Conservation (phyloP, 2,888 invertebrate genomes). For the Carabus problematicus region DNA sequence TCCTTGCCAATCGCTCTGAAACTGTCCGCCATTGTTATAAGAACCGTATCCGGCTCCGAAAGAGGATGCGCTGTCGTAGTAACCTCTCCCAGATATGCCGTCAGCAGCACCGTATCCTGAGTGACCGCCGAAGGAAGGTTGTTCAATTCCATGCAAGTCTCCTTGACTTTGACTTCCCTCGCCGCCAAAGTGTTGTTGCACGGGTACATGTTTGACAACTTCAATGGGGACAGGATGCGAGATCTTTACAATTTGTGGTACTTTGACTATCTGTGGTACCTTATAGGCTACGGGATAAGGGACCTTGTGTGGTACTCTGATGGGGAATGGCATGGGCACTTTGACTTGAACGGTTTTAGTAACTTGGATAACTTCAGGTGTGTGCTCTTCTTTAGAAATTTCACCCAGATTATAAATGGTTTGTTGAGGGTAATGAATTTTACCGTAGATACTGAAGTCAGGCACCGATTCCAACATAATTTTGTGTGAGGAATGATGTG, state of each 20-base stretch:
- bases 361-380: slow-evolving; percentile 70
- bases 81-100: background rate
- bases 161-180: slow-evolving; percentile 44
- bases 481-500: slow-evolving; percentile 8
- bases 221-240: slow-evolving; percentile 62
- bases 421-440: slow-evolving; percentile 53
- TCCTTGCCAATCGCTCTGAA: slow-evolving; percentile 34
- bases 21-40: background rate
- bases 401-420: slow-evolving; percentile 56
- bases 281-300: slow-evolving; percentile 68
- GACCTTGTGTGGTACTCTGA: slow-evolving; percentile 69
- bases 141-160: slow-evolving; percentile 21
- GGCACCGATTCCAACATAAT: slow-evolving; percentile 49
- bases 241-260: slow-evolving; percentile 68
- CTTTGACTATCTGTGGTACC: slow-evolving; percentile 69
- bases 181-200: slow-evolving; percentile 52
- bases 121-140: slow-evolving; percentile 29
- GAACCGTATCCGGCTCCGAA: slow-evolving; percentile 1
- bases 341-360: slow-evolving; percentile 73
- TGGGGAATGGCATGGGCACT: slow-evolving; percentile 74
- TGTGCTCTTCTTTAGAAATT: slow-evolving; percentile 61
- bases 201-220: slow-evolving; percentile 58
- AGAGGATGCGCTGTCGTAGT: background rate
- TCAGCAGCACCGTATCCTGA: slow-evolving; percentile 8
- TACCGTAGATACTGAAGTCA: slow-evolving; percentile 51